Evolutionary conservation across 2,113 vertebrate species (phyloP).

Genomic region (Spheniscus mendiculus): DNA sequence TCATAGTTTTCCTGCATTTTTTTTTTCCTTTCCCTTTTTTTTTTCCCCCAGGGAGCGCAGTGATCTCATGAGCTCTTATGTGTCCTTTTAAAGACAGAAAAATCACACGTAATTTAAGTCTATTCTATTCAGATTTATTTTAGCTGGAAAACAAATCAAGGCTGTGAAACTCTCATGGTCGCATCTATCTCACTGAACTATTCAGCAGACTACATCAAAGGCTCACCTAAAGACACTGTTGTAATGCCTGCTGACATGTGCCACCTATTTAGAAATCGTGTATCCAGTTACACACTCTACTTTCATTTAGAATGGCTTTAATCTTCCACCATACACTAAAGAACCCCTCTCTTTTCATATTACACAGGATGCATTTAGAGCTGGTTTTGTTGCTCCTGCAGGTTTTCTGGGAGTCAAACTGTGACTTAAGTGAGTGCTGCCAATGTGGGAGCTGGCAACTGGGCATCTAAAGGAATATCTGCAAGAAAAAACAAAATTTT

Average conservation of each 20-base stretch:
- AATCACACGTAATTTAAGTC: constrained; percentile 51
- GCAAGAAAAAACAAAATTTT: background rate
- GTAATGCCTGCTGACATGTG: constrained; percentile 55
- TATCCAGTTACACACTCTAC: constrained; percentile 3
- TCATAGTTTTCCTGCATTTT: constrained; percentile 45
- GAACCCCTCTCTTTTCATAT: background rate
- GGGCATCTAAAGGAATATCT: background rate
- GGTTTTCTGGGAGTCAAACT: constrained; percentile 2
- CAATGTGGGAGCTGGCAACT: background rate
- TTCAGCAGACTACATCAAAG: constrained; percentile 39
- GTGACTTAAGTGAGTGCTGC: background rate
- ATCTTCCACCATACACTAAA: constrained; percentile 4
- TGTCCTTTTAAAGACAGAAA: constrained; percentile 46
- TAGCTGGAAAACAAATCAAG: constrained; percentile 60
- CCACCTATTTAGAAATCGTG: constrained; percentile 42
- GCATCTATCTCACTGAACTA: background rate
- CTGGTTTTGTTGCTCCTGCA: background rate
- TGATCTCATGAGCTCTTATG: constrained; percentile 39
- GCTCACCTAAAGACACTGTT: constrained; percentile 33
- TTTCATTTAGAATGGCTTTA: constrained; percentile 49
- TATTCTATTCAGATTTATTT: constrained; percentile 53
- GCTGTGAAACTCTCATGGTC: background rate
- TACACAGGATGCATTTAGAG: background rate
- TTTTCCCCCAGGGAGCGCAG: background rate
- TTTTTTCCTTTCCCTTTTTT: background rate